Base-by-base conservation (phyloP, 2,888 invertebrate genomes). In the Temnothorax ravouxi region DNA sequence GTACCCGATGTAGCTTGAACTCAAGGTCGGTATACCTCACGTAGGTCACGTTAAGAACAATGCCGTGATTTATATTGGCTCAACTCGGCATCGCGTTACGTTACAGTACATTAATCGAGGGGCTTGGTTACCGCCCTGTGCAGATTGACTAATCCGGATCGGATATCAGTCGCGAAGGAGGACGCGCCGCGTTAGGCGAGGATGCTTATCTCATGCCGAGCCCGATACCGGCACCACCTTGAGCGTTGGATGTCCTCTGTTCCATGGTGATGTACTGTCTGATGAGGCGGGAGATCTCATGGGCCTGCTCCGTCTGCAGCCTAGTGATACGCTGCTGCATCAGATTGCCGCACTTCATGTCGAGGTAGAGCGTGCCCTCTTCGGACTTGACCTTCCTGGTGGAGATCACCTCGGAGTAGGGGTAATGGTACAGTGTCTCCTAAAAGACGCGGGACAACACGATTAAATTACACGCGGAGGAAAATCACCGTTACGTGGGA, bases 301-400 rank as follows among this genome's bases (percentile, higher is more conserved):
- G 99, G 56, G 99, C 99, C 95, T 99, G 98, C 95, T 99, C 99
- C 0, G 99, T 99, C 95, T 99, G 99, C 90, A 99, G 97, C 91
- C 99, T 96, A 86, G 99, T 98, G 92, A 99, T 98, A 90, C 98
- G 97, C 95, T 99, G 99, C 95, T 99, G 98, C 97, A 99, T 97
- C 93, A 99, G 96, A 94, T 99, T 99, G 50, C 99, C 99, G 93
- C 99, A 98, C 95, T 99, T 99, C 97, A 99, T 98, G 95, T 99
- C 99, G 95, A 99, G 96, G 95, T 97, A 99, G 86, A 99, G 96
- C 1, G 98, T 97, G 88, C 98, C 98, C 94, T 98, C 98, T 93
- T 99, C 99, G 0, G 98, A 98, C 87, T 98, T 96, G 47, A 97
- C 98, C 96, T 99, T 99, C 92, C 99, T 96, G 15, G 99, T 99